Conservation (phyloP, 2,113 vertebrate genomes). For the Lycaon pictus region DNA sequence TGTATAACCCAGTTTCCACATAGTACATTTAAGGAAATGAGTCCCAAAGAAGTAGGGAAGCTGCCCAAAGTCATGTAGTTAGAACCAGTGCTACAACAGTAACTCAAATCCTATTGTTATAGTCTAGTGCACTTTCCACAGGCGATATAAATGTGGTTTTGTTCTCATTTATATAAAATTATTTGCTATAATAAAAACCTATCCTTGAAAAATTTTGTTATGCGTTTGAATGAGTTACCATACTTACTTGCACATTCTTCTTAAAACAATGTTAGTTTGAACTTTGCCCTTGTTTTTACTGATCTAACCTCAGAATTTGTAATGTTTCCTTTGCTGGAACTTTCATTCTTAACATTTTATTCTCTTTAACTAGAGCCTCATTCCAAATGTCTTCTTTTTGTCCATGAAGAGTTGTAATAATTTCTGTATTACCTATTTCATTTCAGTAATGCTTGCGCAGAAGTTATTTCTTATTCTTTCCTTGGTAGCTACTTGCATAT, state of each 20-base stretch:
- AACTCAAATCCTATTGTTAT: neutral
- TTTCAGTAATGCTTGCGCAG: neutral
- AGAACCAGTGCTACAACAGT: neutral
- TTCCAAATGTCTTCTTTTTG: neutral
- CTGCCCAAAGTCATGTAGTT: neutral
- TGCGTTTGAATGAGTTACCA: constrained; percentile 34
- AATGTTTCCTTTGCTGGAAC: constrained; percentile 17
- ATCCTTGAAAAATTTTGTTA: constrained; percentile 34
- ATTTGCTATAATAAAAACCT: neutral
- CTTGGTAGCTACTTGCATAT: neutral
- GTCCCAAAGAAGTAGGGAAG: neutral
- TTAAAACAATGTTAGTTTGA: constrained; percentile 64
- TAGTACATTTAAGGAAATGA: neutral
- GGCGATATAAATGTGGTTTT: neutral
- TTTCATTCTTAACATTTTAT: constrained; percentile 51
- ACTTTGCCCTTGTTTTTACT: constrained; percentile 63
- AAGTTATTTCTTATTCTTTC: neutral
- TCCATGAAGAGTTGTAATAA: neutral
- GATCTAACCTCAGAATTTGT: constrained; percentile 42
- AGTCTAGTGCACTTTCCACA: neutral
- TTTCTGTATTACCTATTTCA: neutral
- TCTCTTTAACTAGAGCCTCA: neutral
- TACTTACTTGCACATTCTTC: constrained; percentile 43
- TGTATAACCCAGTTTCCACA: neutral
- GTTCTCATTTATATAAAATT: neutral